Evolutionary conservation across 2,797 vertebrate genomes (phyloP), one percentile per base, ranked within the genome.

Genomic region (Ammospiza maritima): DNA sequence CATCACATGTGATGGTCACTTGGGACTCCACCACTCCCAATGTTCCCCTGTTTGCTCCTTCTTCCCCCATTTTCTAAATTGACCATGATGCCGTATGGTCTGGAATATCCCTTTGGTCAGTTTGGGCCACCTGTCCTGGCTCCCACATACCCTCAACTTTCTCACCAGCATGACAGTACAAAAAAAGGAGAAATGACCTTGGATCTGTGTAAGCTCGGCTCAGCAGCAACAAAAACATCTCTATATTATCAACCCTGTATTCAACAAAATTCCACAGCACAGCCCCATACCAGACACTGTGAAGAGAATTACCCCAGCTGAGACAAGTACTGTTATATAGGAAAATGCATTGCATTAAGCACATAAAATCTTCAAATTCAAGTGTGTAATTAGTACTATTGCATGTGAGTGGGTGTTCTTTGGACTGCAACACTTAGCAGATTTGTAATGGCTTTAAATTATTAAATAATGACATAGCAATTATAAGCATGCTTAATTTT

Each of bases 81-180:
- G 25, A 40, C 2, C 20, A 26, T 11, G 56, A 34, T 30, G 9
- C 4, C 16, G 14, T 4, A 6, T 4, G 23, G 4, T 47, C 29
- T 69, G 56, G 16, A 34, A 54, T 17, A 29, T 47, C 16, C 40
- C 40, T 47, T 30, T 2, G 2, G 29, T 54, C 20, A 34, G 6
- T 34, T 53, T 17, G n/a, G 64, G n/a, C 30, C n/a, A 14, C 56
- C 38, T 60, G 27, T 60, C 19, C 45, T 3, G 3, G 16, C 54
- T 66, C 36, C 14, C 17, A 10, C 3, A 4, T 6, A 36, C 6
- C 14, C 20, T 5, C 36, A 8, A 1, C 1, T 44, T 58, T 22
- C 38, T 44, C 5, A 1, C 5, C 64, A 38, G 32, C 0, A 0
- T 38, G n/a, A 12, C 18, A 19, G 15, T 19, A 51, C 6, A 2